Conservation (phyloP, 1,140 invertebrate species). For the Hyles vespertilio region DNA sequence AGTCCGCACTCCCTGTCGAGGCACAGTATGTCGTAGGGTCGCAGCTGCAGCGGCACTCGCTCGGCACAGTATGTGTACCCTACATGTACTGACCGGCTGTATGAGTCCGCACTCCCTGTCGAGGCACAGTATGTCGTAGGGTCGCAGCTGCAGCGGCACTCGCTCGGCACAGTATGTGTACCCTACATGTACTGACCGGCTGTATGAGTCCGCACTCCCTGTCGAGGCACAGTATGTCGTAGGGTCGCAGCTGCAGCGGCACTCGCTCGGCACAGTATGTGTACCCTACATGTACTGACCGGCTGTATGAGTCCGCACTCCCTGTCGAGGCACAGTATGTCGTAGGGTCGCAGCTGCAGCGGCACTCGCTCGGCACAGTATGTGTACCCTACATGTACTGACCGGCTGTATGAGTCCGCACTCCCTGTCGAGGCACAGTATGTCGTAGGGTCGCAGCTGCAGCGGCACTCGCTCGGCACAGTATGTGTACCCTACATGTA, state of each 20-base stretch:
- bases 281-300: too few species aligned
- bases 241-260: constrained; percentile 90
- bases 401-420: too few species aligned
- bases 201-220: constrained; percentile 96
- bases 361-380: constrained; percentile 93
- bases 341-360: constrained; percentile 93
- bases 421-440: too few species aligned
- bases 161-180: too few species aligned
- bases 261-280: constrained; percentile 98
- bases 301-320: constrained; percentile 55
- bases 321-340: constrained; percentile 76
- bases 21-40: too few species aligned
- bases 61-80: too few species aligned
- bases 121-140: constrained; percentile 84
- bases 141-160: constrained; percentile 93
- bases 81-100: too few species aligned
- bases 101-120: constrained; percentile 53
- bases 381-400: too few species aligned
- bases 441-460: too few species aligned
- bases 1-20: constrained; percentile 96
- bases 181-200: too few species aligned
- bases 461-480: constrained; percentile 96
- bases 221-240: too few species aligned
- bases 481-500: too few species aligned
- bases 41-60: constrained; percentile 92